Percentiles rank a stretch among this genome's conserved stretches.
These are phyloP conservation scores for Sipha flava DNA, from an alignment of 1,140 invertebrate species.

Conservation along the genomic window DNA sequence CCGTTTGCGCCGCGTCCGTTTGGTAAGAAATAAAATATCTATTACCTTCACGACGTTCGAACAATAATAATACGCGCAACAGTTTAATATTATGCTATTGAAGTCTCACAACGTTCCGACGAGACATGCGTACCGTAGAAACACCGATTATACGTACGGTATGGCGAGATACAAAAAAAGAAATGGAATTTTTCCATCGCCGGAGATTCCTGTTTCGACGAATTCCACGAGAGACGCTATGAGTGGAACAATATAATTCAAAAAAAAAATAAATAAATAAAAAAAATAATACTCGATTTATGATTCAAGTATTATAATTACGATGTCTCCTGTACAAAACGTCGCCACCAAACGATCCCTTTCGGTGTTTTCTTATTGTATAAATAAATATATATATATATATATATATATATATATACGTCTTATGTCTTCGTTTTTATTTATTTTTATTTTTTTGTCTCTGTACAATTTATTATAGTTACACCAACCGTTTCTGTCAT, in stretches of 20 bases:
- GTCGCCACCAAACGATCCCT: constrained; percentile 2
- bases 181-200: no score
- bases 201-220: no score
- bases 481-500: constrained; percentile 28
- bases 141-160: no score
- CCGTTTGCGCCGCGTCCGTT: no score
- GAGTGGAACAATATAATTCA: background rate
- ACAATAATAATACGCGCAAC: no score
- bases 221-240: background rate
- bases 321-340: constrained; percentile 8
- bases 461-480: constrained; percentile 12
- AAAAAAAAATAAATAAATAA: no score
- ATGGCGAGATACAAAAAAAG: no score
- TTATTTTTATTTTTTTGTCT: background rate
- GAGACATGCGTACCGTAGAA: no score
- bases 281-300: background rate
- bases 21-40: no score
- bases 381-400: background rate
- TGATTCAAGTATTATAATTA: constrained; percentile 24
- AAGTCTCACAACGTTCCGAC: no score
- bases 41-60: no score
- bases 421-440: background rate
- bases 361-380: background rate
- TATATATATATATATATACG: background rate
- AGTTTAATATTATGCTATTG: no score